A percentile compares a stretch with the other conserved stretches of the same genome.
Evolutionary conservation across 2,888 invertebrate genomes (phyloP).

Genomic region (Carterocephalus palaemon): DNA sequence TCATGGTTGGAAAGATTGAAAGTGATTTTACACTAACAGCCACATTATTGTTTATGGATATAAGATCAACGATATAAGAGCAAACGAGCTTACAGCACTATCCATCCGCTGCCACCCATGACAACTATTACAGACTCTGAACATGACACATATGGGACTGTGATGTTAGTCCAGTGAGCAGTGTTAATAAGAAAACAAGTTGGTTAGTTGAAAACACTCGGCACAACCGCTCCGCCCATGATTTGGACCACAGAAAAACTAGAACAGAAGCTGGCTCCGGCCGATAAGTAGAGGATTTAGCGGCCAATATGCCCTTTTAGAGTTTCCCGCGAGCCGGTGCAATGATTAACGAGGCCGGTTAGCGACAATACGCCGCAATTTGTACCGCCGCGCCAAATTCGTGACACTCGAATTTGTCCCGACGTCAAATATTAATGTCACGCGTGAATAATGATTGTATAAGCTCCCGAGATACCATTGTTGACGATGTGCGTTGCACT

Average conservation of each 20-base stretch:
- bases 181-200: too few species aligned
- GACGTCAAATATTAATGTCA: constrained; percentile 4
- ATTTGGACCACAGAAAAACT: constrained; percentile 33
- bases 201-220: too few species aligned
- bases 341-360: constrained; percentile 56
- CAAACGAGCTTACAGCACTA: too few species aligned
- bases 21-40: too few species aligned
- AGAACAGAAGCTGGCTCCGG: constrained; percentile 43
- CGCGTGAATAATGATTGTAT: constrained; percentile 4
- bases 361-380: constrained; percentile 31
- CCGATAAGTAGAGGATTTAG: constrained; percentile 65
- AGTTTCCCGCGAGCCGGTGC: constrained; percentile 48
- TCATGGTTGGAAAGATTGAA: too few species aligned
- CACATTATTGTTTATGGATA: too few species aligned
- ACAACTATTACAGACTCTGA: too few species aligned
- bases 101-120: too few species aligned
- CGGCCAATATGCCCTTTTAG: constrained; percentile 51
- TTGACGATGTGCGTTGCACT: too few species aligned
- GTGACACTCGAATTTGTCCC: constrained; percentile 16
- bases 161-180: too few species aligned
- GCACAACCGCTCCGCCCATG: neutral
- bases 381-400: constrained; percentile 42
- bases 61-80: too few species aligned
- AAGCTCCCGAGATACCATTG: neutral
- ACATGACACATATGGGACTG: too few species aligned